Conservation (phyloP, 2,797 vertebrate species). For the Cossypha caffra region DNA sequence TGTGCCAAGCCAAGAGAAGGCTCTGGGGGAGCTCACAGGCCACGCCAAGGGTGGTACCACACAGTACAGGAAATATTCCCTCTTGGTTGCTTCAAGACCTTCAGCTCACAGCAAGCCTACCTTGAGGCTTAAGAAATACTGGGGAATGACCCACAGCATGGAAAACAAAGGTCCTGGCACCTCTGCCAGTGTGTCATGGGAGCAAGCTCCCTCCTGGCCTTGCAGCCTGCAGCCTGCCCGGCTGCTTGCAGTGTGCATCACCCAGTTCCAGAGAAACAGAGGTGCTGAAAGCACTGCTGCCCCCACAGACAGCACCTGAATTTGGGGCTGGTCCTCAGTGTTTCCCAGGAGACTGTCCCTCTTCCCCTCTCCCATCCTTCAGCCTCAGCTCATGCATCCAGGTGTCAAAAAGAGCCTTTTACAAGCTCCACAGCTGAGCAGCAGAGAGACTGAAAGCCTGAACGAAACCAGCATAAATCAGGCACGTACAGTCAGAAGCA, state of each 20-base stretch:
- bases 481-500: background rate
- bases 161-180: background rate
- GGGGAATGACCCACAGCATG: background rate
- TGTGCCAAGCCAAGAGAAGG: background rate
- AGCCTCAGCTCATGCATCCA: background rate
- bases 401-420: background rate
- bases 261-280: background rate
- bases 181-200: fast-evolving
- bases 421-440: background rate
- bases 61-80: background rate
- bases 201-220: background rate
- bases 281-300: background rate
- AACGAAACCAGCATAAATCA: background rate
- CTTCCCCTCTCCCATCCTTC: background rate
- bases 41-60: background rate
- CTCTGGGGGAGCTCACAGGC: background rate
- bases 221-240: background rate
- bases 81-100: background rate
- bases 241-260: background rate
- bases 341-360: background rate
- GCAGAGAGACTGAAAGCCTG: background rate
- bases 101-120: background rate
- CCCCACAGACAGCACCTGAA: background rate
- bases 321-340: fast-evolving
- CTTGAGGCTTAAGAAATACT: background rate